Base-by-base conservation (phyloP, 1,140 invertebrate species). In the Brachionus sp. region DNA sequence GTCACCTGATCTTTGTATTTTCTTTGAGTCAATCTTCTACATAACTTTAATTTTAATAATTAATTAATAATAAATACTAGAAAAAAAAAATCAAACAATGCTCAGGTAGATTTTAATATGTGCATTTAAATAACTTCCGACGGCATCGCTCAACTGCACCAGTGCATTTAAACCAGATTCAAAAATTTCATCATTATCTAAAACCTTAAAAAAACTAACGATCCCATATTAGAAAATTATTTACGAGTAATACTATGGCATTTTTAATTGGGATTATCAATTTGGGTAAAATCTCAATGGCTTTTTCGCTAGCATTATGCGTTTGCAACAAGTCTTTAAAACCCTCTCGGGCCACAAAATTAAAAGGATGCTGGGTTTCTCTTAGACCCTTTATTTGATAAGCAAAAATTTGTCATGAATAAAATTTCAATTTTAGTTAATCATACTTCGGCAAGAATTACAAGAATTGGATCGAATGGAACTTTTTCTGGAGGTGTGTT, bases 311-410 rank as follows among this genome's bases (percentile, higher is more conserved):
- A 37, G 88, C 85, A 77, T 85, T 85, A 23, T 84, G 75, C 16
- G 85, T 85, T 44, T 86, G 85, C 10, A 89, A 84, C 44, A 89
- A 82, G 50, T 88, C 88, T 83, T 86, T 87, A 83, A 89, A 89
- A 4, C 88, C 88, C 62, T 84, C 85, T 75, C 85, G 84, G 10
- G 88, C 86, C 1, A 89, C 87, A 86, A 88, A 88, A 23, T 86
- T 86, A 83, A 89, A 89, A 23, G 88, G 88, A 84, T 88, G 88
- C 5, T 88, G 87, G 25, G 86, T 88, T 84, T 89, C 88, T 25
- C 85, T 84, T 35, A 89, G 83, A 77, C 88, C 88, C 88, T 89
- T 82, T 12, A 85, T 85, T 73, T 19, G 13, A 46, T 77, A 4
- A 23, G n/a, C 13, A 25, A 82, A 23, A 35, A 64, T 25, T 64